These are phyloP conservation scores for Agapornis canus DNA, from an alignment of 2,797 vertebrate species.

Conservation along the genomic window DNA sequence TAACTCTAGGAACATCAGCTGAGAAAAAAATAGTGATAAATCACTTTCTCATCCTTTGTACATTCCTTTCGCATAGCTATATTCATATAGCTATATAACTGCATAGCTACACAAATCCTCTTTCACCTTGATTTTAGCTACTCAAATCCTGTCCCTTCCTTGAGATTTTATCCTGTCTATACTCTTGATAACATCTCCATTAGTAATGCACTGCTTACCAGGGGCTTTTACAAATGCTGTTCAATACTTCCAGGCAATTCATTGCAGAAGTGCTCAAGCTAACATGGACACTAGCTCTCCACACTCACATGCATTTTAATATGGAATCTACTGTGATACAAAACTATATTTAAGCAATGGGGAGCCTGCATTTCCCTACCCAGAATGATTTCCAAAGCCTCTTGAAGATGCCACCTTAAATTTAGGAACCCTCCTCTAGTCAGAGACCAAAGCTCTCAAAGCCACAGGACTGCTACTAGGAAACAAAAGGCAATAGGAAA, in stretches of 20 bases:
- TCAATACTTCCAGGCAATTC: background rate
- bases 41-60: background rate
- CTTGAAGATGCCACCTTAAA: constrained; percentile 38
- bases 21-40: background rate
- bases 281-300: background rate
- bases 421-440: background rate
- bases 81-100: background rate
- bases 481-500: constrained; percentile 47
- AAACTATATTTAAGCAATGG: background rate
- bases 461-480: constrained; percentile 19
- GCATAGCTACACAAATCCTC: background rate
- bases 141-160: background rate
- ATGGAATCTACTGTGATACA: background rate
- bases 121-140: background rate
- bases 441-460: background rate
- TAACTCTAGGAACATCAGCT: background rate
- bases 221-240: background rate
- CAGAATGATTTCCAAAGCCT: background rate
- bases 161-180: background rate
- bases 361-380: fast-evolving
- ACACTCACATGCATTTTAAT: background rate
- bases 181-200: background rate
- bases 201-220: background rate
- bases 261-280: background rate
- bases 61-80: background rate